Percentiles rank a stretch among this genome's conserved stretches.
Conservation (phyloP, 2,797 vertebrate genomes). For the Etheostoma perlongum region DNA sequence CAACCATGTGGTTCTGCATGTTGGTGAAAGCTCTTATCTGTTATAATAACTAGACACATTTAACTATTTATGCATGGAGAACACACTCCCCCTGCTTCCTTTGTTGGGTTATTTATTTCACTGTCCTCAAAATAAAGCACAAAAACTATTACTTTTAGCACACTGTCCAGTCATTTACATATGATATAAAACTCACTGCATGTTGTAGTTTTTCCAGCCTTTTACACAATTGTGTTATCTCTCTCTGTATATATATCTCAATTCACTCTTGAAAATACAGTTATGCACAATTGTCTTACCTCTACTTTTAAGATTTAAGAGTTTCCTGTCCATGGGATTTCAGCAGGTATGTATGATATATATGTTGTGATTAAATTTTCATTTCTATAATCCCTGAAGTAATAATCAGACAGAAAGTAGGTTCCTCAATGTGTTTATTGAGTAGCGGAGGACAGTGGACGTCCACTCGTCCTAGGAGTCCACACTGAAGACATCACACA, state of each 20-base stretch:
- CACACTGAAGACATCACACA: slow-evolving; percentile 25
- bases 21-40: too few species aligned
- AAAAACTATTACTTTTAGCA: background rate
- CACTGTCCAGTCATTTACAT: background rate
- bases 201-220: too few species aligned
- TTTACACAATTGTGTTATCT: background rate
- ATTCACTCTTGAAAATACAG: too few species aligned
- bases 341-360: too few species aligned
- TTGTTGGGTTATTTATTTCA: background rate
- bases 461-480: slow-evolving; percentile 21
- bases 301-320: background rate
- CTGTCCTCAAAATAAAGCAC: background rate
- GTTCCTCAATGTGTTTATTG: slow-evolving; percentile 77
- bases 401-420: slow-evolving; percentile 16
- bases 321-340: background rate
- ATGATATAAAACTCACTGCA: background rate
- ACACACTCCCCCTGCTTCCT: background rate
- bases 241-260: too few species aligned
- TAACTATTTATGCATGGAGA: background rate
- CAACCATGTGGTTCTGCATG: too few species aligned
- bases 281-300: too few species aligned
- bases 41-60: background rate
- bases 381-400: background rate
- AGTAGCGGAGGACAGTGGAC: slow-evolving; percentile 60
- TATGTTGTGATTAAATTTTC: background rate